phyloP scores from a whole-genome alignment of 2,888 invertebrate species.

The Cosmopolites sordidus region DNA sequence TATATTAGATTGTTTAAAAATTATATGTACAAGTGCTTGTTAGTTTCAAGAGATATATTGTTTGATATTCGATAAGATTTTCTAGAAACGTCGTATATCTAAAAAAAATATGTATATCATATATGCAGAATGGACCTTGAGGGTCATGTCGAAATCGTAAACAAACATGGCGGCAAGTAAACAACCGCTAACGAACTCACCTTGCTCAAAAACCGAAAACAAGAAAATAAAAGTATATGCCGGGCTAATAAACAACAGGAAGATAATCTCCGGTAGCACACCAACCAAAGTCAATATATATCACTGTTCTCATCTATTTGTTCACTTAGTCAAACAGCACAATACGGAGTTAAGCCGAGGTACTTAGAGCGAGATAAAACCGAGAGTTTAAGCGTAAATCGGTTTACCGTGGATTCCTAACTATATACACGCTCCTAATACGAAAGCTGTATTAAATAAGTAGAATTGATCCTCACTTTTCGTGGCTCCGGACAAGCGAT shows the following conservation, averaged over 20 bases:
- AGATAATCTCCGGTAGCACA: slow-evolving; percentile 31
- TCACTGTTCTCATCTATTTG: slow-evolving; percentile 50
- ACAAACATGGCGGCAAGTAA: slow-evolving; percentile 16
- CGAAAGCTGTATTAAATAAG: slow-evolving; percentile 53
- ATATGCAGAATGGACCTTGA: neutral
- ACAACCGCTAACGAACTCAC: slow-evolving; percentile 3
- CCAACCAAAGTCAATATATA: slow-evolving; percentile 47
- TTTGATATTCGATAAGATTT: too few relatives aligned
- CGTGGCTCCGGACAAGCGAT: slow-evolving; percentile 43
- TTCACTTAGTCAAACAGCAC: slow-evolving; percentile 52
- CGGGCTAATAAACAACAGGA: slow-evolving; percentile 28
- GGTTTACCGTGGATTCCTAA: slow-evolving; percentile 52
- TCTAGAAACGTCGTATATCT: too few relatives aligned
- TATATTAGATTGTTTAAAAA: too few relatives aligned
- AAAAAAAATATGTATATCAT: too few relatives aligned
- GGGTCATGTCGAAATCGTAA: neutral
- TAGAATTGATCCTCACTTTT: slow-evolving; percentile 53
- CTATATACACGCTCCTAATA: slow-evolving; percentile 52
- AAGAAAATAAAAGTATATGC: slow-evolving; percentile 7
- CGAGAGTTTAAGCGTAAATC: slow-evolving; percentile 51
- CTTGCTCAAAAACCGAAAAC: slow-evolving; percentile 11
- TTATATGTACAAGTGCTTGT: too few relatives aligned
- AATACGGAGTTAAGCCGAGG: slow-evolving; percentile 50
- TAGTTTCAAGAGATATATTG: too few relatives aligned
- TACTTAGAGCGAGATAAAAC: slow-evolving; percentile 52